Evolutionary conservation across 2,888 invertebrate species (phyloP).

Genomic region (Gryllus longicercus): DNA sequence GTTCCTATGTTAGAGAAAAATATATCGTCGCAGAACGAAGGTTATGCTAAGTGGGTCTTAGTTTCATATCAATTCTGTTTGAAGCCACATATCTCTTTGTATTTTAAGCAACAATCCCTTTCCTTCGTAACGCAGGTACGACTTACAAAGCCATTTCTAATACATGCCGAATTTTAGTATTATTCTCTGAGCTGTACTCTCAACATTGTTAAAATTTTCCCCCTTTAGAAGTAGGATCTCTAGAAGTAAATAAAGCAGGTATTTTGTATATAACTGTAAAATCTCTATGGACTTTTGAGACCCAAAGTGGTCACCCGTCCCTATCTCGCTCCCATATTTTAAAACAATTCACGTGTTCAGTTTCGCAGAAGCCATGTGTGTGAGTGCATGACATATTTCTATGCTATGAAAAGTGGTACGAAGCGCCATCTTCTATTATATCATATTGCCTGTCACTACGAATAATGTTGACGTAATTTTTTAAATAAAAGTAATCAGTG

Average conservation of each 20-base stretch:
- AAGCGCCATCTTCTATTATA: background rate
- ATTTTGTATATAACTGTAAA: constrained; percentile 5
- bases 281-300: constrained; percentile 11
- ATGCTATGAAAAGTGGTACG: background rate
- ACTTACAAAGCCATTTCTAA: no score
- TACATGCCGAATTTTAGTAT: no score
- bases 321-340: background rate
- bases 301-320: background rate
- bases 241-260: background rate
- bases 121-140: no score
- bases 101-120: no score
- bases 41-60: no score
- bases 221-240: background rate
- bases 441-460: constrained; percentile 10
- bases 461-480: constrained; percentile 23
- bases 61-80: no score
- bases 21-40: no score
- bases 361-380: constrained; percentile 7
- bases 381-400: background rate
- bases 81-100: no score
- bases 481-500: constrained; percentile 26
- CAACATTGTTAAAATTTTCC: background rate
- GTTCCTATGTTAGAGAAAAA: no score
- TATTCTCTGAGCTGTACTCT: background rate
- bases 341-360: background rate